Conservation (phyloP, 2,797 vertebrate genomes). For the Spizella passerina region DNA sequence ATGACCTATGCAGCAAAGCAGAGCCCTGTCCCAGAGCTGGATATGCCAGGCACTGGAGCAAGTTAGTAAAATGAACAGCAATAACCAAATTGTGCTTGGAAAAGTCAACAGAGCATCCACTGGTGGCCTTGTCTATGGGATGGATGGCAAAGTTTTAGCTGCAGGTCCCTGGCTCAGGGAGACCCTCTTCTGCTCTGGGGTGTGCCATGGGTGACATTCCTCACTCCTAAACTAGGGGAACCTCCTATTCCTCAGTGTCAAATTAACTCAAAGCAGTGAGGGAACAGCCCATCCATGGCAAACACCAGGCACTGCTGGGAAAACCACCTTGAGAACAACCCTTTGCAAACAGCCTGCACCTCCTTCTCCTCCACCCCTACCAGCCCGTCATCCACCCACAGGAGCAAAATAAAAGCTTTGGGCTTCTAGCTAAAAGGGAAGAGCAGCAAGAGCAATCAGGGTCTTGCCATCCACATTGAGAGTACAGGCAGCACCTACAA, state of each 20-base stretch:
- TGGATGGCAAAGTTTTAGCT: background rate
- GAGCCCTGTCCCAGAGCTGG: background rate
- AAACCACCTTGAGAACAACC: background rate
- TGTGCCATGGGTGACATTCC: background rate
- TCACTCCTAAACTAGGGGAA: background rate
- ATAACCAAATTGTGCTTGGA: background rate
- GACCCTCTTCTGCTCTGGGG: background rate
- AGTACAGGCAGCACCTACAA: background rate
- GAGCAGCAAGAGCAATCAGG: background rate
- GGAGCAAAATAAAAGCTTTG: background rate
- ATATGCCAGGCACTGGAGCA: background rate
- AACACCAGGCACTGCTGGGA: background rate
- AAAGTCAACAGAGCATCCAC: background rate
- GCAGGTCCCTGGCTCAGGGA: background rate
- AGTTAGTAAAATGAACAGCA: background rate
- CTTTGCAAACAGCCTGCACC: background rate
- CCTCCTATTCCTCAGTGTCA: background rate
- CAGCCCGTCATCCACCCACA: background rate
- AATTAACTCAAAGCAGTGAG: rapidly evolving
- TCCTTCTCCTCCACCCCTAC: background rate
- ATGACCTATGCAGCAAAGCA: background rate
- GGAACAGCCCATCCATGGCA: background rate
- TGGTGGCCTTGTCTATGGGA: rapidly evolving
- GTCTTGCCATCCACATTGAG: background rate
- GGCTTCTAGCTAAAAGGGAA: background rate